These are phyloP conservation scores for Trichomycterus rosablanca DNA, from an alignment of 2,113 vertebrate genomes.

Conservation along the genomic window DNA sequence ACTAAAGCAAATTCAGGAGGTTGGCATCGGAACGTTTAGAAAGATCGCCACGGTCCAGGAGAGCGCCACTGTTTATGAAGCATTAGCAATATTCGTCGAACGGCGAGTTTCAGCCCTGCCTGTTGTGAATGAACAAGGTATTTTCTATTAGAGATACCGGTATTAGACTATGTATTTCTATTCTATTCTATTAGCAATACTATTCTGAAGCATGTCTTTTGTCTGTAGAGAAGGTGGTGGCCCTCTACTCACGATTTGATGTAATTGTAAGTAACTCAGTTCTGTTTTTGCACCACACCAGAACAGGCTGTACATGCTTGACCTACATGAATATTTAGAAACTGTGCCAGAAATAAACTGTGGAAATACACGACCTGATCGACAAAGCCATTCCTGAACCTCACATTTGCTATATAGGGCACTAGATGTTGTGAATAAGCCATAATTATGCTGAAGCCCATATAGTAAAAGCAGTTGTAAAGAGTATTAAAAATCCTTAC, in stretches of 20 bases:
- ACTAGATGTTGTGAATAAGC: no score
- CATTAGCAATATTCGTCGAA: slow-evolving; percentile 86
- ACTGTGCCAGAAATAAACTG: no score
- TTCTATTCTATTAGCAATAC: no score
- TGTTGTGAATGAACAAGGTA: slow-evolving; percentile 80
- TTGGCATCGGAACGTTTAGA: slow-evolving; percentile 83
- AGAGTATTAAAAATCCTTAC: no score
- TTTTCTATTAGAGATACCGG: background rate
- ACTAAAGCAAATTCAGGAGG: slow-evolving; percentile 77
- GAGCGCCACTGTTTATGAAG: slow-evolving; percentile 72
- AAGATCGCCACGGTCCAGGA: slow-evolving; percentile 80
- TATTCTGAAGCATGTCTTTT: slow-evolving; percentile 1
- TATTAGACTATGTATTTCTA: no score
- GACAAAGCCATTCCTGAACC: no score
- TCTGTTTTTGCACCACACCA: background rate
- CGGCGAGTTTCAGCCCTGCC: slow-evolving; percentile 88
- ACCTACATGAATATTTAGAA: no score
- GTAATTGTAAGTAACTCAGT: slow-evolving; percentile 82
- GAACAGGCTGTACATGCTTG: no score
- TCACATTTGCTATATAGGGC: no score
- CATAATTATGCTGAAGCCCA: no score
- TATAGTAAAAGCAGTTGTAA: no score
- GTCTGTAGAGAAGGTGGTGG: slow-evolving; percentile 80
- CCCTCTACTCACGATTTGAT: slow-evolving; percentile 91
- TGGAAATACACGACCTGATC: no score